Evolutionary conservation across 2,888 invertebrate species (phyloP).

Genomic region (Sphecodes monilicornis): DNA sequence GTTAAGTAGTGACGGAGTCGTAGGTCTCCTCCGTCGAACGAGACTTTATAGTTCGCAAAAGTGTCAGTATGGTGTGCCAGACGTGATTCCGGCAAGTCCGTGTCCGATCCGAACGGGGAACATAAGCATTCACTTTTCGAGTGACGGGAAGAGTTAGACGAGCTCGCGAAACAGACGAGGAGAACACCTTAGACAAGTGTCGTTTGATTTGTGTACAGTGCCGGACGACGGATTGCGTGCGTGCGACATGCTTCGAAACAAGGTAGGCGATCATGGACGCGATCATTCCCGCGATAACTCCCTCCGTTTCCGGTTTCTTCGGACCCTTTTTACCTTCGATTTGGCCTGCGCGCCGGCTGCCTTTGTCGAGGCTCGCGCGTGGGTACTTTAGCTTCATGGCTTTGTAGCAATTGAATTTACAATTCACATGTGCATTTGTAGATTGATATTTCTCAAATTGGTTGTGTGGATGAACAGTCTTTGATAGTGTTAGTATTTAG

Average conservation of each 20-base stretch:
- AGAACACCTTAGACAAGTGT: slow-evolving; percentile 32
- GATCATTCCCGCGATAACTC: background rate
- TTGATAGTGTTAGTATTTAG: too few relatives aligned
- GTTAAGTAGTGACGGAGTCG: slow-evolving; percentile 66
- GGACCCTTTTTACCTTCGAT: background rate
- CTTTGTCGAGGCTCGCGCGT: background rate
- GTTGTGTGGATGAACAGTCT: too few relatives aligned
- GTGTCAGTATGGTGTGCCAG: slow-evolving; percentile 75
- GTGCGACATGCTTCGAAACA: slow-evolving; percentile 79
- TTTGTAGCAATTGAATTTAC: too few relatives aligned
- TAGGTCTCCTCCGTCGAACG: slow-evolving; percentile 54
- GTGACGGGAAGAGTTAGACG: background rate
- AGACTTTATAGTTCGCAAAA: slow-evolving; percentile 39
- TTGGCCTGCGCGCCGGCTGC: background rate
- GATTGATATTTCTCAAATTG: too few relatives aligned
- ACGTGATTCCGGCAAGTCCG: slow-evolving; percentile 62
- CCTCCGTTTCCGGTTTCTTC: background rate
- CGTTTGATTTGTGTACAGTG: slow-evolving; percentile 71
- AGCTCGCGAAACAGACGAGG: background rate
- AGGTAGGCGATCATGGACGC: slow-evolving; percentile 74
- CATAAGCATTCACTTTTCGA: background rate
- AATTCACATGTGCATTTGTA: too few relatives aligned
- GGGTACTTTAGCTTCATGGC: background rate
- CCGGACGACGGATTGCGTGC: slow-evolving; percentile 61
- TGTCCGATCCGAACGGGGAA: slow-evolving; percentile 29